Evolutionary conservation across 2,797 vertebrate genomes (phyloP), one percentile per base, ranked within the genome.

Genomic region (Falco concolor): DNA sequence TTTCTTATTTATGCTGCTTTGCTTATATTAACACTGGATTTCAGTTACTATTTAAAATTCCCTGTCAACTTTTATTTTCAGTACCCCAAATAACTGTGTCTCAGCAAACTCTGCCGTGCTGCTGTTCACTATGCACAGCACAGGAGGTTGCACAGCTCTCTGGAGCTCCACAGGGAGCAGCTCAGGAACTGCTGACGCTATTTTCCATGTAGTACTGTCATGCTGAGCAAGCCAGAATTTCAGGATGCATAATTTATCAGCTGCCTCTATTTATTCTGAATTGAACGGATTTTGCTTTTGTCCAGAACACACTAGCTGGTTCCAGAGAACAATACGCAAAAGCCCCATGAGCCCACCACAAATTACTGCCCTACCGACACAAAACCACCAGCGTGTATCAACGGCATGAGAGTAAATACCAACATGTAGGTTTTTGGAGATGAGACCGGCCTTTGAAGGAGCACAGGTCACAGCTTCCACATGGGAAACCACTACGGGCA

Each of bases 121-220:
- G 60, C 61, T 44, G 49, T 59, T 95, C 13, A 8, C 16, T 42
- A 1, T 3, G 56, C 38, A 22, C 19, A 74, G 50, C 52, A 47
- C 30, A 20, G 30, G 47, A 94, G 84, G 65, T 75, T 52, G 57
- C 40, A 4, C 74, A 81, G 78, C 84, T 63, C 56, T 95, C 44
- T n/a, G 25, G 40, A 67, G 45, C 67, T 54, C 74, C 59, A 42
- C 23, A 10, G 82, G 23, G 59, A 87, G 76, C 70, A n/a, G 45
- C 57, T 89, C 22, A 40, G 72, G 72, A 87, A 76, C 44, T 80
- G 92, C 90, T 96, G 93, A 89, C 32, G 17, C 59, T 50, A 4
- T 73, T 90, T 89, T 70, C 68, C 64, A 10, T 8, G 24, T 10
- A 73, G 34, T 24, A 34, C 19, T 3, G 21, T 64, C 75, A 42